Conservation (phyloP, 2,113 vertebrate genomes). For the Sphaerodactylus townsendi region DNA sequence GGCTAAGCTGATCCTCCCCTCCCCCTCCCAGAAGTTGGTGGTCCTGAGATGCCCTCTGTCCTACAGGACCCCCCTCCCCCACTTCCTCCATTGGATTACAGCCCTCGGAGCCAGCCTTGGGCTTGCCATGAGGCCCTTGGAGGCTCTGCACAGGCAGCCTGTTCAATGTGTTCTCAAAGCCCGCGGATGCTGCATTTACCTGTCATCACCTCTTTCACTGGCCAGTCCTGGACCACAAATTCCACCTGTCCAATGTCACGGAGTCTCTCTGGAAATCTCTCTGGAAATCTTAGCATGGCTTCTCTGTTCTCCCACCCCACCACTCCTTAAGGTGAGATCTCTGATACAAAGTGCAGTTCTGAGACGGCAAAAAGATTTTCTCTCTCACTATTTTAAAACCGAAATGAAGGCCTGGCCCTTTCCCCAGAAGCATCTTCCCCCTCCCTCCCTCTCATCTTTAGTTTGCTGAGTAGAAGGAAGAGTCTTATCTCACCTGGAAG, state of each 20-base stretch:
- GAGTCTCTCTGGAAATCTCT: background rate
- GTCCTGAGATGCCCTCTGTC: background rate
- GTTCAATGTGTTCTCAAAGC: background rate
- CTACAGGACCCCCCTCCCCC: background rate
- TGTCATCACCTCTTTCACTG: no score
- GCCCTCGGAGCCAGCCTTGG: no score
- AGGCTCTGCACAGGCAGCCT: background rate
- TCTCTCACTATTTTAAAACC: background rate
- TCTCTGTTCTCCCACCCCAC: background rate
- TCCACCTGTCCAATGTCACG: no score
- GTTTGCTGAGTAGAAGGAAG: background rate
- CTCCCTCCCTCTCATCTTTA: background rate
- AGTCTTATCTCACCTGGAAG: background rate
- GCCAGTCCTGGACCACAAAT: no score
- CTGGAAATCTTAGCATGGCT: background rate
- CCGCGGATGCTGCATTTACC: background rate
- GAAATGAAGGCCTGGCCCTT: no score
- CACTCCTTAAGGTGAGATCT: background rate
- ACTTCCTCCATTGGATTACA: no score
- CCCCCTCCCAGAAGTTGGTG: background rate
- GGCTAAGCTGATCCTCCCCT: no score
- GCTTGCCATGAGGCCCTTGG: background rate
- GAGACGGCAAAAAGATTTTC: background rate
- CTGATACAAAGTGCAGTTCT: background rate
- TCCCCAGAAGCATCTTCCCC: background rate